Conservation (phyloP, 2,113 vertebrate genomes). For the Agapornis roseicollis region DNA sequence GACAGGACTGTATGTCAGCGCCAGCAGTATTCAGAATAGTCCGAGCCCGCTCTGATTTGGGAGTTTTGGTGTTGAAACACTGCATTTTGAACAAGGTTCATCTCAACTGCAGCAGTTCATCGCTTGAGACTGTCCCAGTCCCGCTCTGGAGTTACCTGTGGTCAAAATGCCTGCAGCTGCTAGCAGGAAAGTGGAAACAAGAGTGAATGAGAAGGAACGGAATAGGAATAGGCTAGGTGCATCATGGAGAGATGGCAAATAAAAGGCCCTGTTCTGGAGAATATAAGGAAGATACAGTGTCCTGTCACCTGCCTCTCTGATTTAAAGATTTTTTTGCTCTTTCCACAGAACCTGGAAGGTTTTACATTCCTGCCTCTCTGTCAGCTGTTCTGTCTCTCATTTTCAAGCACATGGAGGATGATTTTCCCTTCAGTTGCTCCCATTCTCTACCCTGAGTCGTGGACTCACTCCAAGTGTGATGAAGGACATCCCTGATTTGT, state of each 20-base stretch:
- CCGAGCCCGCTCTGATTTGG: not conserved
- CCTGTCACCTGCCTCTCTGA: not conserved
- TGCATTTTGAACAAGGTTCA: not conserved
- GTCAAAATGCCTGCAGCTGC: not conserved
- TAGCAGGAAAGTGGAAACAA: not conserved
- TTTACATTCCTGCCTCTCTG: not conserved
- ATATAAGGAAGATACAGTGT: not conserved
- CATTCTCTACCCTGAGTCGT: not conserved
- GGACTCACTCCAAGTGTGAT: not conserved
- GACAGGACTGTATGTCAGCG: not conserved
- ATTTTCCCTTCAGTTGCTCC: not conserved
- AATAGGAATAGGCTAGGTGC: not conserved
- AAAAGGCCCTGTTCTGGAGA: not conserved
- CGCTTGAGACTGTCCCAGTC: not conserved
- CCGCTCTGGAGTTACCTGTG: not conserved
- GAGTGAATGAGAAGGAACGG: not conserved
- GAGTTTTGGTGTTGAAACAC: not conserved
- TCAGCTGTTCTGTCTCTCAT: not conserved
- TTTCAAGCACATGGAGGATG: accelerated
- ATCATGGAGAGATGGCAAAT: not conserved
- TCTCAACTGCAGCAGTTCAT: not conserved
- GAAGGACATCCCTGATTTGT: not conserved
- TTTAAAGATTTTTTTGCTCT: not conserved
- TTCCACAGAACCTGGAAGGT: not conserved
- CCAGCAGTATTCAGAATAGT: not conserved